These are phyloP conservation scores for Dermatemys mawii DNA, from an alignment of 2,113 vertebrate species.

Conservation along the genomic window DNA sequence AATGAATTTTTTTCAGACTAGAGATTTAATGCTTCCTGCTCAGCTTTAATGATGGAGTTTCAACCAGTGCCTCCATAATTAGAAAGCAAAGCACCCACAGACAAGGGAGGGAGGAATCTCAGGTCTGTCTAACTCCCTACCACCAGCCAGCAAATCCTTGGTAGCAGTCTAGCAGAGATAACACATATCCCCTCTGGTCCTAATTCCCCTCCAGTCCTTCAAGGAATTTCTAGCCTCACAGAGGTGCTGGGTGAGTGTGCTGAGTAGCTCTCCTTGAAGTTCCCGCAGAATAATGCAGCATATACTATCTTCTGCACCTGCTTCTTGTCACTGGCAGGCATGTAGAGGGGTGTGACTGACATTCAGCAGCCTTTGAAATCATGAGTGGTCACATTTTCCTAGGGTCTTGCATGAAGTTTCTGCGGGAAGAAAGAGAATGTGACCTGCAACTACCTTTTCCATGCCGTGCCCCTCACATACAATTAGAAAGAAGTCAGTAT, in stretches of 20 bases:
- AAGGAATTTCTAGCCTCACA: neutral
- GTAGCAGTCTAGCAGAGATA: neutral
- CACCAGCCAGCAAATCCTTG: neutral
- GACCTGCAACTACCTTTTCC: too few species aligned
- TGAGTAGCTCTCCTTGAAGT: too few species aligned
- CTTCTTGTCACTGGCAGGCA: neutral
- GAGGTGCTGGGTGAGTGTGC: neutral
- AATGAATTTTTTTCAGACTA: neutral
- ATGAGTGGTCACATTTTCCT: too few species aligned
- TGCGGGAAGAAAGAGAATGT: too few species aligned
- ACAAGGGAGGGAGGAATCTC: neutral
- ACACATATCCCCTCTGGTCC: neutral
- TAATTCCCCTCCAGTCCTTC: neutral
- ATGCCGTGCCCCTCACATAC: too few species aligned
- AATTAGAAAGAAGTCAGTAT: too few species aligned
- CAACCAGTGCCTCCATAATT: neutral
- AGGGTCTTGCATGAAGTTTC: too few species aligned
- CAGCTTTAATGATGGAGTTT: neutral
- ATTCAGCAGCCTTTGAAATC: too few species aligned
- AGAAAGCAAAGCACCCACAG: neutral
- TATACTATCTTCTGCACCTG: neutral
- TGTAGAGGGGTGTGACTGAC: neutral
- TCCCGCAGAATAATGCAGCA: neutral
- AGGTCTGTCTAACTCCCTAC: neutral
- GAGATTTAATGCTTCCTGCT: neutral